Conservation (phyloP, 37 sponge, comb jelly and placozoan genomes). For the Aphrocallistes beatrix region DNA sequence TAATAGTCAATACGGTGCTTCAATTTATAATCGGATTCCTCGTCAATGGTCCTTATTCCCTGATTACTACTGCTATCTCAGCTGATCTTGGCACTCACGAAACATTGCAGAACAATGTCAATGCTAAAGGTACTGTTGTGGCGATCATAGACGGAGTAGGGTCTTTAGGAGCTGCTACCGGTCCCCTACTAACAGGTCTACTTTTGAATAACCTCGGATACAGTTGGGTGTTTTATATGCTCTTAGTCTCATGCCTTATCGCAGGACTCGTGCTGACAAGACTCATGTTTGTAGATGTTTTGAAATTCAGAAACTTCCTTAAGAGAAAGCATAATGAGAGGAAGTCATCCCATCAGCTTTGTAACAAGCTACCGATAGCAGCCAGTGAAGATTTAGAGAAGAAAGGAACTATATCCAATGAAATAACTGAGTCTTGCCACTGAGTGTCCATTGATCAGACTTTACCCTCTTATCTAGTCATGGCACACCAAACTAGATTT, state of each 20-base stretch:
- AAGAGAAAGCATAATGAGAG: too few species aligned
- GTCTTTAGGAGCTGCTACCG: conserved; percentile 31
- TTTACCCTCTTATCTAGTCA: too few species aligned
- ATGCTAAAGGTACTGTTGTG: conserved; percentile 34
- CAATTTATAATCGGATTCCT: conserved; percentile 27
- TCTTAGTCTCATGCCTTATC: background rate
- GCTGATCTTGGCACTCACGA: conserved; percentile 35
- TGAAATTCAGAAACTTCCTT: background rate
- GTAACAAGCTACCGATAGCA: too few species aligned
- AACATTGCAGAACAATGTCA: conserved; percentile 21
- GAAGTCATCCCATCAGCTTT: too few species aligned
- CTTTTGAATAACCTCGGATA: conserved; percentile 10
- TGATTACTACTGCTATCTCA: conserved; percentile 24
- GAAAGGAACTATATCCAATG: too few species aligned
- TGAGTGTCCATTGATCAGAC: too few species aligned
- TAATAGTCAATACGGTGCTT: background rate
- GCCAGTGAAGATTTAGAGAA: too few species aligned
- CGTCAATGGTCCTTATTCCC: conserved; percentile 29
- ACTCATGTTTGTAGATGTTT: background rate
- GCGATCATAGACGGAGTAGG: conserved; percentile 40
- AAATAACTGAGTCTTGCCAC: too few species aligned
- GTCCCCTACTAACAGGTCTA: conserved; percentile 31
- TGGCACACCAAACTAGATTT: too few species aligned
- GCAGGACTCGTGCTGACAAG: background rate
- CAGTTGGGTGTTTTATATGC: background rate